phyloP scores from a whole-genome alignment of 2,113 vertebrate species.

The Nothobranchius kuhntae region DNA sequence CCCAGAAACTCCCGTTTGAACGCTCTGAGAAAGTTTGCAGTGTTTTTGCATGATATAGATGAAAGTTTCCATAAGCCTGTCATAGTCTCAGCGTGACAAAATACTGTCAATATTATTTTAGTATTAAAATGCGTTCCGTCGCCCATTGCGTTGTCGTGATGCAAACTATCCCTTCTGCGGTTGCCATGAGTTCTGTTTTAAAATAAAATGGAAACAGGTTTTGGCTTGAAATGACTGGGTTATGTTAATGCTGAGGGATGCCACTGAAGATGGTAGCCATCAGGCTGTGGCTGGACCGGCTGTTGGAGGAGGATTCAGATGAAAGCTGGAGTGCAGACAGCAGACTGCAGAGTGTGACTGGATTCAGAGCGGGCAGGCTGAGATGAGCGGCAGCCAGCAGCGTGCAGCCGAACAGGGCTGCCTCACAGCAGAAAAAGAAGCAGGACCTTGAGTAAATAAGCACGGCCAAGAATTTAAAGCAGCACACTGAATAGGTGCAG shows the following conservation, averaged over 20 bases:
- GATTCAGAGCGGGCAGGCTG: background rate
- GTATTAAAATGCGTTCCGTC: constrained; percentile 11
- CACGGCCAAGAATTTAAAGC: background rate
- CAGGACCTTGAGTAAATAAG: background rate
- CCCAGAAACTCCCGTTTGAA: constrained; percentile 32
- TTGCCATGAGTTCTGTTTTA: background rate
- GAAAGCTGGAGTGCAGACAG: constrained; percentile 3
- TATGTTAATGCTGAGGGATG: background rate
- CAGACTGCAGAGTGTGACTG: background rate
- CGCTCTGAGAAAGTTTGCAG: constrained; percentile 20
- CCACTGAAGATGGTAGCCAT: background rate
- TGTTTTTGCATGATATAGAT: constrained; percentile 64
- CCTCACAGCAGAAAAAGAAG: background rate
- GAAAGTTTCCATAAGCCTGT: constrained; percentile 33
- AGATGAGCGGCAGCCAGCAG: background rate
- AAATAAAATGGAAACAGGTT: background rate
- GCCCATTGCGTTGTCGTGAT: background rate
- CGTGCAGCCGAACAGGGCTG: background rate
- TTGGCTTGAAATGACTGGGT: background rate
- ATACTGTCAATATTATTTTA: background rate
- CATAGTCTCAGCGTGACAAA: constrained; percentile 5
- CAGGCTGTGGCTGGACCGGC: background rate
- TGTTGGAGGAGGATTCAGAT: constrained; percentile 2
- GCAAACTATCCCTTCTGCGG: background rate
- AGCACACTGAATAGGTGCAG: background rate